phyloP scores from a whole-genome alignment of 2,797 vertebrate species.

The Lacerta agilis region DNA sequence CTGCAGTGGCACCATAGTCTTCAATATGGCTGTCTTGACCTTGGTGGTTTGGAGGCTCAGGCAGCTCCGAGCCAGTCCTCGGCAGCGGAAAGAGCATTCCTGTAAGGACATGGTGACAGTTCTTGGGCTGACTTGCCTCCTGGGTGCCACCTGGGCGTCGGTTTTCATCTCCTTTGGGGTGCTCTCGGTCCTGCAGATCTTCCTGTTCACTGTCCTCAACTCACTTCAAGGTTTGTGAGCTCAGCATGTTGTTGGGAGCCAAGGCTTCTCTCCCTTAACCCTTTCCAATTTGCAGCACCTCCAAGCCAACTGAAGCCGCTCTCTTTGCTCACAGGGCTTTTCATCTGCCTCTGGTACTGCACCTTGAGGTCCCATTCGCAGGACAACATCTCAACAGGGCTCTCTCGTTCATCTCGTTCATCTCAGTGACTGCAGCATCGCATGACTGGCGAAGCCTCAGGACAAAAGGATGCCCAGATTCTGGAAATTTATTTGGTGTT shows the following conservation, averaged over 20 bases:
- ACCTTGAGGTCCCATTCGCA: not conserved
- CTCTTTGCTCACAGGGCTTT: constrained; percentile 55
- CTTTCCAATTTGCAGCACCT: not conserved
- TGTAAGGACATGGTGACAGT: constrained; percentile 53
- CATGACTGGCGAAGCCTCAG: not conserved
- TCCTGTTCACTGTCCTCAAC: constrained; percentile 87
- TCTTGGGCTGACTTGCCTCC: constrained; percentile 81
- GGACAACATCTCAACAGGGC: accelerated
- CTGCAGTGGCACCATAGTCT: constrained; percentile 71
- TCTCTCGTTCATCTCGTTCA: not conserved
- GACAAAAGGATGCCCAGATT: not conserved
- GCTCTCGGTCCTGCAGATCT: constrained; percentile 76
- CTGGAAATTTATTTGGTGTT: not conserved
- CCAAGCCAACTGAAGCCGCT: not conserved
- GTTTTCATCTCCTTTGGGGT: constrained; percentile 77
- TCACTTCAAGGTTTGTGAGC: constrained; percentile 78
- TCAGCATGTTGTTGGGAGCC: accelerated
- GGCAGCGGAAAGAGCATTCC: not conserved
- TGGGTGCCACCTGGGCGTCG: constrained; percentile 84
- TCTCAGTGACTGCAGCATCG: not conserved
- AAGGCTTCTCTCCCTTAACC: not conserved
- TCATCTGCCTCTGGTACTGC: constrained; percentile 70
- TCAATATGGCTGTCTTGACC: constrained; percentile 78
- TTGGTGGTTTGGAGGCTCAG: constrained; percentile 56
- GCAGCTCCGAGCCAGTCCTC: constrained; percentile 3